A percentile compares a stretch with the other conserved stretches of the same genome.
Evolutionary conservation across 2,888 invertebrate genomes (phyloP).

Genomic region (Achlya flavicornis): DNA sequence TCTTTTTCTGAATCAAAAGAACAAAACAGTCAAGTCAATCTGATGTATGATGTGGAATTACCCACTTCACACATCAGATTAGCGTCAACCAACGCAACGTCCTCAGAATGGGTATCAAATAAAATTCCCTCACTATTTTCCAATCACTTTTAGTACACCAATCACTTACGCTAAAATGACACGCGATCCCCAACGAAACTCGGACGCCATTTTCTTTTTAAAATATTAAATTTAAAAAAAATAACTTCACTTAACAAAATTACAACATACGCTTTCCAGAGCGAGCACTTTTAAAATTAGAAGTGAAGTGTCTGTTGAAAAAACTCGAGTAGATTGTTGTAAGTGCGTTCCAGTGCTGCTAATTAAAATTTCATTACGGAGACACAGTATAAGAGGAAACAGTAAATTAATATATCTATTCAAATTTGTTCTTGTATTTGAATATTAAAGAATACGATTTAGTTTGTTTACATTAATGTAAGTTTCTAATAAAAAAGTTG

Average conservation of each 20-base stretch:
- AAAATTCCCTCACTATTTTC: neutral
- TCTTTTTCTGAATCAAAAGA: too few relatives aligned
- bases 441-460: too few relatives aligned
- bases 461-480: too few relatives aligned
- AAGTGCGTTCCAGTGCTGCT: slow-evolving; percentile 26
- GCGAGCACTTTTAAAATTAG: slow-evolving; percentile 22
- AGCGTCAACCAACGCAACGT: neutral
- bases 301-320: slow-evolving; percentile 23
- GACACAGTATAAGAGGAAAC: slow-evolving; percentile 4
- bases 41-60: too few relatives aligned
- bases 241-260: slow-evolving; percentile 8
- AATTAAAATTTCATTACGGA: slow-evolving; percentile 30
- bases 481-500: too few relatives aligned
- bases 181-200: neutral
- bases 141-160: slow-evolving; percentile 1
- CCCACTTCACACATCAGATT: neutral
- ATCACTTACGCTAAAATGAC: slow-evolving; percentile 1
- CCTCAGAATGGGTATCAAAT: neutral
- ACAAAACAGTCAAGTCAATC: too few relatives aligned
- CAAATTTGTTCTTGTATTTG: too few relatives aligned
- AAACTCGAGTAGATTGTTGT: slow-evolving; percentile 14
- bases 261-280: slow-evolving; percentile 19
- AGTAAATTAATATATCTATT: neutral
- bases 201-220: neutral
- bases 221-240: slow-evolving; percentile 22